A percentile compares a stretch with the other conserved stretches of the same genome.
Conservation (phyloP, 2,113 vertebrate species). For the Sinocyclocheilus anshuiensis region DNA sequence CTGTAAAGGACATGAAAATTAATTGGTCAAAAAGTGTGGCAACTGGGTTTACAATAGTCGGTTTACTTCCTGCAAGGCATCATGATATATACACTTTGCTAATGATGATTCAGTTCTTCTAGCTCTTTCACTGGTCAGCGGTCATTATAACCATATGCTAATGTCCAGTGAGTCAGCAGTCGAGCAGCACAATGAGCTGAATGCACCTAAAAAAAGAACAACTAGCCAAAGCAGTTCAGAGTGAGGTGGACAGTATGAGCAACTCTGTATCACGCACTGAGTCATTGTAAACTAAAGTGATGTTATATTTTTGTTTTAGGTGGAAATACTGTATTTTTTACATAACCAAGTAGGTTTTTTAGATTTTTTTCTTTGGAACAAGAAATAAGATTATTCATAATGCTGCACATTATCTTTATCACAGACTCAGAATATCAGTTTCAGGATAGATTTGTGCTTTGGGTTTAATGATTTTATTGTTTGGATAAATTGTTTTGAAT, state of each 20-base stretch:
- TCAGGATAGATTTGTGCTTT: background rate
- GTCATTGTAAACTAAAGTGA: background rate
- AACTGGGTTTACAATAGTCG: background rate
- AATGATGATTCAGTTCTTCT: no score
- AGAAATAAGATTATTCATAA: background rate
- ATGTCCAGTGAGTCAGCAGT: background rate
- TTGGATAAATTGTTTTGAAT: background rate
- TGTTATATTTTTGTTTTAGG: background rate
- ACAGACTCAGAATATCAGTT: background rate
- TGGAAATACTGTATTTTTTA: background rate
- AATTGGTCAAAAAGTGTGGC: background rate
- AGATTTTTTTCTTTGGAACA: background rate
- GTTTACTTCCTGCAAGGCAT: no score
- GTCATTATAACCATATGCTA: no score
- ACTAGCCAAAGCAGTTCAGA: background rate
- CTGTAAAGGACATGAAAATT: no score
- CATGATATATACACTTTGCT: no score
- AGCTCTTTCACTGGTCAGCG: no score
- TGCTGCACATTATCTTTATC: no score
- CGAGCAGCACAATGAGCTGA: background rate
- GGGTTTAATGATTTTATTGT: background rate
- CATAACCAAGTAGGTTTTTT: no score
- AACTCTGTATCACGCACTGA: background rate
- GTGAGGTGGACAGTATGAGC: background rate
- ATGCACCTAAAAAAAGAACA: slow-evolving; percentile 1